phyloP scores from a whole-genome alignment of 2,113 vertebrate species.

The Proterorhinus semilunaris region DNA sequence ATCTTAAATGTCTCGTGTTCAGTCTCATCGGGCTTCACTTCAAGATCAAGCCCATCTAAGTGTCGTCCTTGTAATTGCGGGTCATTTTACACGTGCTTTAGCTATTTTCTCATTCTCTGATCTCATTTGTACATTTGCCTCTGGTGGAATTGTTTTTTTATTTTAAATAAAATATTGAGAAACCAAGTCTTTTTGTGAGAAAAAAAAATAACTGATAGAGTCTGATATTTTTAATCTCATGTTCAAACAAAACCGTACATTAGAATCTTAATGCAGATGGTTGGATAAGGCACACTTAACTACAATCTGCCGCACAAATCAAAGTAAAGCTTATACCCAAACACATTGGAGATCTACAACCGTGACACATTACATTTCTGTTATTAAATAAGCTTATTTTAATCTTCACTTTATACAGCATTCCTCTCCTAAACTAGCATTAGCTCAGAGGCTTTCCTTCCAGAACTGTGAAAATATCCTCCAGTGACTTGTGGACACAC shows the following conservation, averaged over 20 bases:
- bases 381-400: not conserved
- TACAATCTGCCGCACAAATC: not conserved
- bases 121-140: conserved; percentile 76
- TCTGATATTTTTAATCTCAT: conserved; percentile 11
- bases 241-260: conserved; percentile 25
- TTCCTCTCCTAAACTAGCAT: conserved; percentile 2
- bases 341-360: not conserved
- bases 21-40: conserved; percentile 98
- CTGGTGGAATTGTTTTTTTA: conserved; percentile 62
- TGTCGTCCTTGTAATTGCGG: conserved; percentile 7
- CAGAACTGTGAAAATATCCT: conserved; percentile 89
- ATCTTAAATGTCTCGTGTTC: conserved; percentile 98
- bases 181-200: not conserved
- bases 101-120: conserved; percentile 54
- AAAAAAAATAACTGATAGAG: not conserved
- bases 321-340: not conserved
- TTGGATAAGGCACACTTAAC: conserved; percentile 30
- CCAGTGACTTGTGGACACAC: conserved; percentile 86
- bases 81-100: conserved; percentile 44
- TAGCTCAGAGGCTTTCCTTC: conserved; percentile 83
- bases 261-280: conserved; percentile 13
- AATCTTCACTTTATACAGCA: not conserved
- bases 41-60: conserved; percentile 99
- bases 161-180: conserved; percentile 75
- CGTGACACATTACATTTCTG: not conserved